phyloP scores from a whole-genome alignment of 1,140 invertebrate species.

The Papilio polytes region DNA sequence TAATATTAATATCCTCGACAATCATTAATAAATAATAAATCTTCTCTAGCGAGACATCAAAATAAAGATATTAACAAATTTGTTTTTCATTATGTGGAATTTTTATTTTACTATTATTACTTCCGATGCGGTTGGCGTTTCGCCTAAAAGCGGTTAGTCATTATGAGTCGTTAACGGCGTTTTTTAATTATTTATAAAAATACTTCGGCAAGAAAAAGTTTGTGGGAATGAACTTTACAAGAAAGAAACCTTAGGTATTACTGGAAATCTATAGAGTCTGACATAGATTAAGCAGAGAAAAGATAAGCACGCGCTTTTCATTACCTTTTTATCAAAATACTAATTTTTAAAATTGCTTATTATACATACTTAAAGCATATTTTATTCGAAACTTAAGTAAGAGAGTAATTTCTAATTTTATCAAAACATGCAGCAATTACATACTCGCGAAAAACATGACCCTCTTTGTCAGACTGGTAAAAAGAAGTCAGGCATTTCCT shows the following conservation, averaged over 20 bases:
- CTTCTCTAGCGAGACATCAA: slow-evolving; percentile 1
- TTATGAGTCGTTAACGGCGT: slow-evolving; percentile 13
- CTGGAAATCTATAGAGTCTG: background rate
- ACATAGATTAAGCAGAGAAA: background rate
- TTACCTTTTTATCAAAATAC: no score
- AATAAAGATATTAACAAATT: slow-evolving; percentile 24
- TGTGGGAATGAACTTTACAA: background rate
- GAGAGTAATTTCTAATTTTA: no score
- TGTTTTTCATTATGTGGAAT: slow-evolving; percentile 6
- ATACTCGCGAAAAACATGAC: no score
- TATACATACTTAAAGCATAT: no score
- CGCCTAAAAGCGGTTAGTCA: slow-evolving; percentile 33
- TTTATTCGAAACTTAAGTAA: no score
- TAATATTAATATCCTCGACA: slow-evolving; percentile 5
- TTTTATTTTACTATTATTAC: slow-evolving; percentile 35
- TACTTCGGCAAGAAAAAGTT: background rate
- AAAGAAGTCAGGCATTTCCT: background rate
- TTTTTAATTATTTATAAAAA: slow-evolving; percentile 32
- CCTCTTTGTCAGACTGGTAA: no score
- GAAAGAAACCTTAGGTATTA: background rate
- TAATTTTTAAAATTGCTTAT: no score
- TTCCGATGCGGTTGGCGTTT: slow-evolving; percentile 30
- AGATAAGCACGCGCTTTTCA: no score
- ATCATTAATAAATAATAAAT: slow-evolving; percentile 28
- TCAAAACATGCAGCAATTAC: no score